Evolutionary conservation across 2,888 invertebrate genomes (phyloP), one percentile per base, ranked within the genome.

Genomic region (Erebia ligea): DNA sequence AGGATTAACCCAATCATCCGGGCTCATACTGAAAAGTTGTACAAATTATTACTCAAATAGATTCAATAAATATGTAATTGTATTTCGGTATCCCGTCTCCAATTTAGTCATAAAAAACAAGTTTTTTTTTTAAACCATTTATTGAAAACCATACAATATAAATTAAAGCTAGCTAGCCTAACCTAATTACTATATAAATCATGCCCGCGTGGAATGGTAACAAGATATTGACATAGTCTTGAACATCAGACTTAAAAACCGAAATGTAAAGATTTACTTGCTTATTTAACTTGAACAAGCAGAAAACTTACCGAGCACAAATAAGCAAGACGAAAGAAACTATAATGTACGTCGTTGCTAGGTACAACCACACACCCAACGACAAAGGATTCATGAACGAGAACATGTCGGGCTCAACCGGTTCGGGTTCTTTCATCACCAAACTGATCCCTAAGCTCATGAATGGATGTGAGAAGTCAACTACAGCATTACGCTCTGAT

Each of bases 401-500:
- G 86, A 98, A 98, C 77, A 97, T 94, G 82, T 97, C 95, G 15
- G 98, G 97, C n/a, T 95, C 95, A 69, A 95, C 95, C 66, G 95
- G 96, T 50, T 95, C 95, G 4, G 97, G 96, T 80, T 97, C 97
- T 79, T 96, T 96, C 88, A 96, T 97, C 75, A 98, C 86, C 86
- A 98, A 97, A 79, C 98, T 97, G 75, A 98, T 98, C 56, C 97
- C 98, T 75, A 99, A 91, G 76, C 97, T 97, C 98, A 99, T 99
- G 86, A 99, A 99, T 0, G 99, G 99, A 90, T 97, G 97, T 0
- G 98, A 98, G 87, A 99, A 99, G 84, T 98, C 98, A 0, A 98
- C 97, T 13, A 96, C 97, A 70, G 95, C 94, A 76, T 98, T 96
- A 59, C 99, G 94, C 64, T 97, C 96, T 80, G 97, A 97, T 3